Conservation (phyloP, 2,113 vertebrate species). For the Anguilla rostrata region DNA sequence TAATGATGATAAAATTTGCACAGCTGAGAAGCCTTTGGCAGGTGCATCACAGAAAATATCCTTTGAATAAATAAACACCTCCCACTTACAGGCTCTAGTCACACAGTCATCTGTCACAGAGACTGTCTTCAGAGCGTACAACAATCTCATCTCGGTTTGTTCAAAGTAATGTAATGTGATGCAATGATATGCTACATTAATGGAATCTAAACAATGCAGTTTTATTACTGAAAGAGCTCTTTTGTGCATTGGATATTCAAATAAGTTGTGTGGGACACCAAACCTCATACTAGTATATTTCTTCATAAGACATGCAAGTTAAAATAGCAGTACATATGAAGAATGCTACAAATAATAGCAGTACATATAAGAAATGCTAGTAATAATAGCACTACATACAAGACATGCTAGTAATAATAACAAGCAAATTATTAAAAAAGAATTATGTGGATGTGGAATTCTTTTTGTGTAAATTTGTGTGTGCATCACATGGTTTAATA, state of each 20-base stretch:
- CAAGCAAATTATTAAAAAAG: too few relatives aligned
- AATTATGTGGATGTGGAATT: too few relatives aligned
- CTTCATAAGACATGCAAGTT: not conserved
- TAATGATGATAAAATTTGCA: conserved; percentile 4
- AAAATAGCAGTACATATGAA: too few relatives aligned
- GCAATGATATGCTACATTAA: not conserved
- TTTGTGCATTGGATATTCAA: not conserved
- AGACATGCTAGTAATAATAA: too few relatives aligned
- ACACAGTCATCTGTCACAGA: not conserved
- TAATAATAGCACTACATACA: too few relatives aligned
- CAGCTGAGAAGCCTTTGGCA: not conserved
- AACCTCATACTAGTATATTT: not conserved
- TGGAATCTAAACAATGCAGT: not conserved
- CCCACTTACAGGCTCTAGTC: not conserved
- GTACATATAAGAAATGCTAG: not conserved
- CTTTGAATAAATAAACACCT: not conserved
- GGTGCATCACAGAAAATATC: conserved; percentile 2
- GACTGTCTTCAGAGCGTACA: not conserved
- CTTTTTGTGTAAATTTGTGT: too few relatives aligned
- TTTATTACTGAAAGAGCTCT: not conserved
- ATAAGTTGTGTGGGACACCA: not conserved
- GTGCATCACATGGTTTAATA: too few relatives aligned
- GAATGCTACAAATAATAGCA: too few relatives aligned
- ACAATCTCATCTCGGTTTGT: not conserved
- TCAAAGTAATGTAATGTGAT: not conserved